Conservation (phyloP, 2,113 vertebrate genomes). For the Telmatochromis brachygnathus region DNA sequence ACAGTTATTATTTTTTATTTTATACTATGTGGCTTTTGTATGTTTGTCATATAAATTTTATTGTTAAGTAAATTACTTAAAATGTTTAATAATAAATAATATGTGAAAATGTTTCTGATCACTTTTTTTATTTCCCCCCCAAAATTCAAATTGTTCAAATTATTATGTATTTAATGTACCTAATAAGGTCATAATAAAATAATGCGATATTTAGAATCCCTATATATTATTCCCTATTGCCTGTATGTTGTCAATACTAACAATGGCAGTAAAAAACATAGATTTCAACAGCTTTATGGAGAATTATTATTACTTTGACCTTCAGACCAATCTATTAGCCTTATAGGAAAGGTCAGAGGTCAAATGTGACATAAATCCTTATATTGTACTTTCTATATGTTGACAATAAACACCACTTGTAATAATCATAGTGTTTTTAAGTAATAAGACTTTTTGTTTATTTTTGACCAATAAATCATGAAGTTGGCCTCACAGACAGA, state of each 20-base stretch:
- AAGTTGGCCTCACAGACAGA: not conserved
- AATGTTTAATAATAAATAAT: not conserved
- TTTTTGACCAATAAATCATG: not conserved
- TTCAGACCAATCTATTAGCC: not conserved
- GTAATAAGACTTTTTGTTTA: not conserved
- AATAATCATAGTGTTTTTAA: not conserved
- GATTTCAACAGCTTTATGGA: not conserved
- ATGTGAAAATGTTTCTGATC: not conserved
- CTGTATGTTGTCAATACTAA: not conserved
- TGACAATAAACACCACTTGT: not conserved
- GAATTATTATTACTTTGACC: not conserved
- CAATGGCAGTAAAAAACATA: not conserved
- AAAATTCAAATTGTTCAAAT: not conserved
- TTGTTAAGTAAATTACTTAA: accelerated
- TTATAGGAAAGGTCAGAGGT: not conserved
- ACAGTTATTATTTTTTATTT: not conserved
- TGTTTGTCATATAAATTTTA: accelerated
- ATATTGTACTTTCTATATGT: not conserved
- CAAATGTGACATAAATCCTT: not conserved
- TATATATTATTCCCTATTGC: not conserved
- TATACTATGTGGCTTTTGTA: not conserved
- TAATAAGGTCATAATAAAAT: not conserved
- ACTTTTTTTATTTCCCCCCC: not conserved
- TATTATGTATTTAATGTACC: not conserved
- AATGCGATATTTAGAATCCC: not conserved